Base-by-base conservation (phyloP, 2,797 vertebrate genomes). In the Gila robusta region DNA sequence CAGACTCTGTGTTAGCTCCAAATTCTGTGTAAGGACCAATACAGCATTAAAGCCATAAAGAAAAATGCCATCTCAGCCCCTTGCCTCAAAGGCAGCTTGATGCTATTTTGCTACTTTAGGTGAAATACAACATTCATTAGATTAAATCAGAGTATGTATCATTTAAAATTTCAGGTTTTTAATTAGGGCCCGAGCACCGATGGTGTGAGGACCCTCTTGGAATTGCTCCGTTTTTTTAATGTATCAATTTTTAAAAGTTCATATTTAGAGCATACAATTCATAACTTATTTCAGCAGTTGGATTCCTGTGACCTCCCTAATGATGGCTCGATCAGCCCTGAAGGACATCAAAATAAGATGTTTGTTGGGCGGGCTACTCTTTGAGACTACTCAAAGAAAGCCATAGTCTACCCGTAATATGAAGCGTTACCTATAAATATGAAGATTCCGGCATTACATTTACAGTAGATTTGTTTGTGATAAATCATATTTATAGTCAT, bases 1-100 rank as follows among this genome's bases (percentile, higher is more conserved):
- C 11, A 59, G 52, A 35, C 32, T 77, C 8, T 83, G 37, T 71
- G 28, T 72, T 82, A 17, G 49, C 10, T 56, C 3, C n/a, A 59
- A 71, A 59, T 82, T 52, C 10, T 72, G n/a, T 39, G 26, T 35
- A 83, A 74, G 28, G 56, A n/a, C n/a, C 37, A 79, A 10, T 49
- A 21, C 21, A 74, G 23, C 41, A 62, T 74, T 74, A 17, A 82
- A 73, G 70, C 11, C n/a, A 72, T 44, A 41, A 72, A 62, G 16
- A 71, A 71, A 26, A 26, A 56, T 59, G 23, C 49, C n/a, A 56
- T 35, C 12, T 41, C 35, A 26, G 47, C 7, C 64, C 17, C 14
- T 49, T 19, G 11, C 47, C 35, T 23, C 32, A 77, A 37, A 77
- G 10, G 9, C 28, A 35, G 28, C 26, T 73, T 74, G 26, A 49